phyloP scores from a whole-genome alignment of 2,888 invertebrate genomes.

The Mythimna pallens region DNA sequence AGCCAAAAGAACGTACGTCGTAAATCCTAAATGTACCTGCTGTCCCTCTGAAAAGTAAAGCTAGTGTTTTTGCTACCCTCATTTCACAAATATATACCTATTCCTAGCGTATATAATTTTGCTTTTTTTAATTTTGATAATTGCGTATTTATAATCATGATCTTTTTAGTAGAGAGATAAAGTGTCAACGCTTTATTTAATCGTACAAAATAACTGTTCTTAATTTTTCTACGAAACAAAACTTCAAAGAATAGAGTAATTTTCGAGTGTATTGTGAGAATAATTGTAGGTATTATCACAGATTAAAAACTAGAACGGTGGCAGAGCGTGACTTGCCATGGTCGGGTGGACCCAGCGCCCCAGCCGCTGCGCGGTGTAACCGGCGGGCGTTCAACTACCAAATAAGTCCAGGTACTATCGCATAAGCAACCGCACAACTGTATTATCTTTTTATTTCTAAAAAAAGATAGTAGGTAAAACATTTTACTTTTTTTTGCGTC shows the following conservation, averaged over 20 bases:
- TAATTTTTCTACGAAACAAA: conserved; percentile 34
- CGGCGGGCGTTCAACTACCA: conserved; percentile 66
- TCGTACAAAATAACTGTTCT: not conserved
- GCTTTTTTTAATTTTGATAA: not conserved
- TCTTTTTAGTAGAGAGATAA: not conserved
- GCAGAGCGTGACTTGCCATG: conserved; percentile 72
- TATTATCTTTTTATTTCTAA: conserved; percentile 10
- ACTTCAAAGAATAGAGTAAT: conserved; percentile 39
- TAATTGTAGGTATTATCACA: conserved; percentile 64
- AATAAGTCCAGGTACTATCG: conserved; percentile 60
- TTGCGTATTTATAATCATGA: not conserved
- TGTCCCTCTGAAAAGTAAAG: conserved; percentile 11
- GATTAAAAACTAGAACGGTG: conserved; percentile 71
- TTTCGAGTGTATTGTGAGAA: conserved; percentile 47
- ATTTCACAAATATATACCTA: conserved; percentile 11
- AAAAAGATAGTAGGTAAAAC: conserved; percentile 19
- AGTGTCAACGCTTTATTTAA: conserved; percentile 15
- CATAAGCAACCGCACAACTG: conserved; percentile 48
- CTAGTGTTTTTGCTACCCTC: conserved; percentile 19
- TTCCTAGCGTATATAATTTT: not conserved
- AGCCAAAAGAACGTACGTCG: conserved; percentile 2
- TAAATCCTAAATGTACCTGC: conserved; percentile 26
- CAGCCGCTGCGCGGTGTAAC: conserved; percentile 38
- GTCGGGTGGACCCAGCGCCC: conserved; percentile 56
- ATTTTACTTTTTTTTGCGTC: conserved; percentile 10